phyloP scores from a whole-genome alignment of 2,888 invertebrate genomes.

The Andricus curvator region DNA sequence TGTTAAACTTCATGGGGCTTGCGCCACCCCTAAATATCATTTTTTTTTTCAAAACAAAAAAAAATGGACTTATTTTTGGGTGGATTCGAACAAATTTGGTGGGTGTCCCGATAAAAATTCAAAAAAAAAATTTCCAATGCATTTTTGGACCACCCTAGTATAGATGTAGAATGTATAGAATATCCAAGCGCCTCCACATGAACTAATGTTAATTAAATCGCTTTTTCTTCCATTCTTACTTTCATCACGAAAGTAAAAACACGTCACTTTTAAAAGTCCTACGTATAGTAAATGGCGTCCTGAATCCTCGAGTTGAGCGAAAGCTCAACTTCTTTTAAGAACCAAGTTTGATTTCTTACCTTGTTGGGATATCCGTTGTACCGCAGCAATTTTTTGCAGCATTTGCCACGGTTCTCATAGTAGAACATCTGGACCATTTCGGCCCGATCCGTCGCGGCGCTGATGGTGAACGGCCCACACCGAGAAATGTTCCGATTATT shows the following conservation, averaged over 20 bases:
- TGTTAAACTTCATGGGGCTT: too few relatives aligned
- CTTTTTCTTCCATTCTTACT: not conserved
- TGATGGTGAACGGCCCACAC: constrained; percentile 75
- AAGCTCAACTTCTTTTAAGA: not conserved
- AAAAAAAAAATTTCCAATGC: too few relatives aligned
- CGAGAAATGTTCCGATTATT: constrained; percentile 59
- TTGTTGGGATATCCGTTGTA: constrained; percentile 91
- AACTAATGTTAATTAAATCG: not conserved
- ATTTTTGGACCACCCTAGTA: too few relatives aligned
- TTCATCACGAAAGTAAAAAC: constrained; percentile 12
- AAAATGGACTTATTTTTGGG: too few relatives aligned
- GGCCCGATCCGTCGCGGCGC: constrained; percentile 73
- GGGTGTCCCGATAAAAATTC: too few relatives aligned
- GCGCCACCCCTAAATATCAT: too few relatives aligned
- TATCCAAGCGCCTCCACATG: not conserved
- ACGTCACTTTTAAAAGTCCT: constrained; percentile 22
- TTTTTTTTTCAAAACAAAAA: too few relatives aligned
- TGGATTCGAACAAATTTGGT: too few relatives aligned
- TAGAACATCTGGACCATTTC: constrained; percentile 84
- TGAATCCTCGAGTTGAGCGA: not conserved
- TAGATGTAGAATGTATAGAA: too few relatives aligned
- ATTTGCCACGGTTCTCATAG: constrained; percentile 89
- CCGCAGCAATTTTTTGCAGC: constrained; percentile 89
- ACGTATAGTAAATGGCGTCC: not conserved
- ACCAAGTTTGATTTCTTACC: constrained; percentile 78